Evolutionary conservation across 2,888 invertebrate genomes (phyloP), one percentile per base, ranked within the genome.

Genomic region (Lysandra bellargus): DNA sequence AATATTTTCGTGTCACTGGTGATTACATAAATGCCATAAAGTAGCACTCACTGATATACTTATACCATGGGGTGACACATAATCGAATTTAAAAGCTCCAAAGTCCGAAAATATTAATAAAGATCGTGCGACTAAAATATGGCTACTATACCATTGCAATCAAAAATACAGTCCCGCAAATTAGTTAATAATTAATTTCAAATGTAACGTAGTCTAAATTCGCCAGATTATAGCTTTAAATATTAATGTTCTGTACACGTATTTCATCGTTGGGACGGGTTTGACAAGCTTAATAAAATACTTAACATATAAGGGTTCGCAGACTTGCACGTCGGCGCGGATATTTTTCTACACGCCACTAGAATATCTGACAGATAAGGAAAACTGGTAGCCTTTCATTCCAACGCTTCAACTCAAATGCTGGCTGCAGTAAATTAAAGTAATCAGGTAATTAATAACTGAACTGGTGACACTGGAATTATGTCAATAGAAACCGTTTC

Each of bases 361-460:
- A 74, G 40, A 74, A 74, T 44, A 74, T 44, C n/a, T n/a, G 40
- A 74, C 44, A 6, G 74, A 74, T 74, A 74, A 74, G 74, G 74
- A 44, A 74, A 74, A 40, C 74, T 74, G 44, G 69, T 69, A 69
- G 33, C 69, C 44, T 75, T 53, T 75, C n/a, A 49, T 75, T 75
- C 49, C 49, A 44, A 75, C 40, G 74, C 44, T 74, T 74, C 74
- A 44, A 44, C 44, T 40, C 53, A 49, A 75, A 75, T 30, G 75
- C 30, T 75, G 7, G n/a, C 74, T 30, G 30, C 75, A 44, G 53
- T 75, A 75, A 75, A 75, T 75, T 75, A 75, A 30, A 44, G 53
- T 75, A 44, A 75, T 30, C 75, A 49, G 23, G 75, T 53, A 75
- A 75, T 75, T 75, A 75, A 75, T 75, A 75, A 53, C 75, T 75